Evolutionary conservation across 2,797 vertebrate species (phyloP).

Genomic region (Microctenopoma steveboyesi): DNA sequence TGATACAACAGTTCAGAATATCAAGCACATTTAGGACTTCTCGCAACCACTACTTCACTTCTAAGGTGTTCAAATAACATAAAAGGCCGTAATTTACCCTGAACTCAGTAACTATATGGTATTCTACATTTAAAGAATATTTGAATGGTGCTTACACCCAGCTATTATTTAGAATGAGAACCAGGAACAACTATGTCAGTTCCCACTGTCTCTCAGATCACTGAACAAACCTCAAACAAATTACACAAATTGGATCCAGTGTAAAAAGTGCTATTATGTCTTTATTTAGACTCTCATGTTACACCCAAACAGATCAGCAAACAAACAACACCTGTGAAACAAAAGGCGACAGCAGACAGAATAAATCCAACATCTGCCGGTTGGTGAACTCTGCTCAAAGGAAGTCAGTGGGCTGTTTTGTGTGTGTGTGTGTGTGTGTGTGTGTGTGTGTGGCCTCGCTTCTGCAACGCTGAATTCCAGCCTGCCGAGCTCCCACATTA

Average conservation of each 20-base stretch:
- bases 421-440: too few relatives aligned
- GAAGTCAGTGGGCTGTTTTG: constrained; percentile 52
- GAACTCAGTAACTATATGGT: constrained; percentile 28
- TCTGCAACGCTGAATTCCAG: constrained; percentile 56
- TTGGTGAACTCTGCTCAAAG: constrained; percentile 57
- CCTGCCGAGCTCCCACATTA: constrained; percentile 55
- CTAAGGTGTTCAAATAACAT: constrained; percentile 28
- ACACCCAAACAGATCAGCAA: constrained; percentile 36
- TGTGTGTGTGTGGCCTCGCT: constrained; percentile 53
- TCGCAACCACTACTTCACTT: constrained; percentile 30
- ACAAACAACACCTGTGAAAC: constrained; percentile 49
- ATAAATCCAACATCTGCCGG: constrained; percentile 57
- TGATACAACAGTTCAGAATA: constrained; percentile 23
- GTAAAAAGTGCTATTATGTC: constrained; percentile 21
- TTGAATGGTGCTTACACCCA: constrained; percentile 49
- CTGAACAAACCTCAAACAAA: constrained; percentile 43
- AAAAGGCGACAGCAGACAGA: constrained; percentile 41
- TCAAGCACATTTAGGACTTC: constrained; percentile 39
- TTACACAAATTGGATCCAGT: constrained; percentile 18
- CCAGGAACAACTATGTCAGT: constrained; percentile 48
- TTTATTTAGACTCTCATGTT: constrained; percentile 26
- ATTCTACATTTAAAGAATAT: constrained; percentile 11
- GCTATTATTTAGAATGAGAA: constrained; percentile 52
- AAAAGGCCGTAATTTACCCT: constrained; percentile 35
- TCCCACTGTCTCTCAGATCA: constrained; percentile 52